Base-by-base conservation (phyloP, 37 sponge, comb jelly and placozoan genomes). In the Tethya wilhelma region DNA sequence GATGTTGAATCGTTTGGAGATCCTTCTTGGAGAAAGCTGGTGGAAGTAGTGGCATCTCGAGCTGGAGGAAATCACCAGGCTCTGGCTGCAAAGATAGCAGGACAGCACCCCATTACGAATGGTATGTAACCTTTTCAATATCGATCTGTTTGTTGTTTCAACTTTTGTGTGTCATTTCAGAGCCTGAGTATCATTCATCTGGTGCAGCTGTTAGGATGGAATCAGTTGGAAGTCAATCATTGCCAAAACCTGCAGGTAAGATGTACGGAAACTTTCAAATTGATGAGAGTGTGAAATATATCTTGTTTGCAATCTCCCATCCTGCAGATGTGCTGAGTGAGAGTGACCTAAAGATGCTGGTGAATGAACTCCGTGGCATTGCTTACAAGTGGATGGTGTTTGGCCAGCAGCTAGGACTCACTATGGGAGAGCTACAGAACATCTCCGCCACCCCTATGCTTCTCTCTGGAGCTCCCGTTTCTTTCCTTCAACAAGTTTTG, bases 11-110 rank as follows among this genome's bases (percentile, higher is more conserved):
- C 37, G 44, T 76, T 76, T 44, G 79, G 79, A 29, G 22, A 28
- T 37, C 79, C 79, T 2, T 67, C 67, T 32, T 78, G 79, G 79
- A 78, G 45, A 56, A 78, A 67, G 38, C 67, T 78, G 37, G 67
- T 78, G 20, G 79, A 78, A 31, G 79, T 45, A 9, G 33, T 78
- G 6, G 79, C 44, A n/a, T 22, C 65, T 29, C 40, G 34, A 32
- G 65, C 79, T 12, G 79, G 79, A 2, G 79, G 79, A 5, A 20
- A 0, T 56, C 44, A 78, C 67, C 17, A 6, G 29, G 32, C 17
- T 20, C 79, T 44, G 14, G 79, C 79, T 14, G 8, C 23, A 14
- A 44, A 49, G 55, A 25, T 78, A 12, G 79, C 67, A n/a, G 34
- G 9, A 0, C 33, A 64, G 6, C 79, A 78, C n/a, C 63, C 64